Evolutionary conservation across 2,113 vertebrate genomes (phyloP).

Genomic region (Thamnaconus septentrionalis): DNA sequence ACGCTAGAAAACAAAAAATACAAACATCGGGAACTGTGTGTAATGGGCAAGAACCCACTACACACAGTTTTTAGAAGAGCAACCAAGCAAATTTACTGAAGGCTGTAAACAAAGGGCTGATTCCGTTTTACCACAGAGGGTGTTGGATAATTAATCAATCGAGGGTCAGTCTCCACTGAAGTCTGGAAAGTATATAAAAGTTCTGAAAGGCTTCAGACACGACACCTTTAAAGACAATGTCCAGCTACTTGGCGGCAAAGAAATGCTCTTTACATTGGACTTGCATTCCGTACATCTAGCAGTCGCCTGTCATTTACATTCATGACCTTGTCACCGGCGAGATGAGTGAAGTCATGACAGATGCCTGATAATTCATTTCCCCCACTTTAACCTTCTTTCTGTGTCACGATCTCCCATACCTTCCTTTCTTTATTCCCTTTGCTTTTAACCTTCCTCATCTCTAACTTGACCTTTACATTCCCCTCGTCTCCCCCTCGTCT

Average conservation of each 20-base stretch:
- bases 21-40: too few relatives aligned
- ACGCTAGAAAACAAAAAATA: too few relatives aligned
- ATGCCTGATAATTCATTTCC: conserved; percentile 70
- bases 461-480: conserved; percentile 48
- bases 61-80: too few relatives aligned
- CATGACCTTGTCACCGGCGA: conserved; percentile 65
- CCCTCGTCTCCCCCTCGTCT: conserved; percentile 22
- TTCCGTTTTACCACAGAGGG: too few relatives aligned
- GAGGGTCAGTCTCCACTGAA: too few relatives aligned
- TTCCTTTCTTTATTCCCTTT: conserved; percentile 29
- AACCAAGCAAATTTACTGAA: too few relatives aligned
- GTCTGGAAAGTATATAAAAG: too few relatives aligned
- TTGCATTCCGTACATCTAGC: conserved; percentile 46
- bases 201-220: too few relatives aligned
- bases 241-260: background rate
- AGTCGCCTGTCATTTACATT: conserved; percentile 66
- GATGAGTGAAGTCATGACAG: conserved; percentile 71
- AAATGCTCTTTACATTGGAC: conserved; percentile 48
- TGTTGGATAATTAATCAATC: too few relatives aligned
- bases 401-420: conserved; percentile 36
- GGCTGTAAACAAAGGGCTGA: too few relatives aligned
- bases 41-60: too few relatives aligned
- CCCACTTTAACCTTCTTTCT: conserved; percentile 63
- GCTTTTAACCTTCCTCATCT: conserved; percentile 58
- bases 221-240: too few relatives aligned